Base-by-base conservation (phyloP, 2,888 invertebrate species). In the Megamerina dolium region DNA sequence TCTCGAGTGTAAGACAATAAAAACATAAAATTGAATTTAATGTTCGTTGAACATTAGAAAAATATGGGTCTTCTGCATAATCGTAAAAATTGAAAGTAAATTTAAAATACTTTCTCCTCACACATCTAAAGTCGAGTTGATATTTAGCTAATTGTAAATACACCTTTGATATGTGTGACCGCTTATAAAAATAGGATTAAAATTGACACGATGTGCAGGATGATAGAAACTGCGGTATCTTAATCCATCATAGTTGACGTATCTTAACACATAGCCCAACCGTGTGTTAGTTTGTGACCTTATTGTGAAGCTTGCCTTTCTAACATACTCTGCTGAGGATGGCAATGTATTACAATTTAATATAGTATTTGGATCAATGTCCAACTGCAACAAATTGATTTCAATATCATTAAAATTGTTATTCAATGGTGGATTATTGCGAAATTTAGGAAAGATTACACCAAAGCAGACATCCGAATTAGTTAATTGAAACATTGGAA, bases 391-490 rank as follows among this genome's bases (percentile, higher is more conserved):
- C 3, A 59, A 41, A 34, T 42, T 50, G 26, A 59, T 56, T 38
- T 59, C 54, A 8, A 51, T 45, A 34, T 57, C 54, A 31, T 57
- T 55, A 3, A 57, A 45, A 34, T 52, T 53, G 43, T 48, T 47
- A 29, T 50, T 50, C 23, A 59, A 43, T 18, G 53, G 49, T 21
- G 32, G 40, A 40, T 55, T 55, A 31, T 54, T 54, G 5, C 58
- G 55, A 50, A 52, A 58, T 45, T 53, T 56, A 14, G 58, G 58
- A 32, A 52, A 49, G 31, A 58, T 43, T 10, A 48, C 32, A 43
- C 48, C 46, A 33, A 47, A 55, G n/a, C n/a, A n/a, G n/a, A n/a
- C n/a, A n/a, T n/a, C n/a, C n/a, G n/a, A n/a, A n/a, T n/a, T n/a
- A n/a, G n/a, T n/a, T n/a, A n/a, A n/a, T 12, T 44, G 37, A 2